Evolutionary conservation across 2,797 vertebrate genomes (phyloP).

Genomic region (Halcyon leucocephala): DNA sequence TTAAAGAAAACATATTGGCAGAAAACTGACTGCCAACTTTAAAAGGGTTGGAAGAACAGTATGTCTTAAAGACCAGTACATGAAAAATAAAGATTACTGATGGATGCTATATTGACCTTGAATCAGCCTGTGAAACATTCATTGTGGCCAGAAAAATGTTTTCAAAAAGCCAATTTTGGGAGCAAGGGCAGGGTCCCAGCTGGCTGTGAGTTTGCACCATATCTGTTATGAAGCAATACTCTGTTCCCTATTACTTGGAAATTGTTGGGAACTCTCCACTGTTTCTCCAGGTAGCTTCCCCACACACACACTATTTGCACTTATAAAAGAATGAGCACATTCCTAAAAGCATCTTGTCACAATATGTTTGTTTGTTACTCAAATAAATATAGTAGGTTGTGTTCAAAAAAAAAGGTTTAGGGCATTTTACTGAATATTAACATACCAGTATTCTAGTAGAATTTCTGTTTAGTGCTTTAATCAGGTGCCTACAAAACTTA

Average conservation of each 20-base stretch:
- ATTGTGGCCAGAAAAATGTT: neutral
- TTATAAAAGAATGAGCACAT: neutral
- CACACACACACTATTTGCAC: neutral
- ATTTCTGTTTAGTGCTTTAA: neutral
- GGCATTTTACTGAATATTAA: neutral
- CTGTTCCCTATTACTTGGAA: neutral
- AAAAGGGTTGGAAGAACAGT: neutral
- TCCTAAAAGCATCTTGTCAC: neutral
- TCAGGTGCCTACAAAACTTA: neutral
- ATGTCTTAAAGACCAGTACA: neutral
- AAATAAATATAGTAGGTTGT: neutral
- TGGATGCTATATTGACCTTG: slow-evolving; percentile 3
- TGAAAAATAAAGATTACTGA: slow-evolving; percentile 3
- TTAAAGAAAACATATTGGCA: neutral
- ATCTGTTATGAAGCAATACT: neutral
- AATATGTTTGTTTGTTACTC: neutral
- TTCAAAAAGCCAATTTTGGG: slow-evolving; percentile 9
- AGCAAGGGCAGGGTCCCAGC: neutral
- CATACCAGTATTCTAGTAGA: neutral
- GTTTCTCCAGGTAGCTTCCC: neutral
- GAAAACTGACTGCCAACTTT: neutral
- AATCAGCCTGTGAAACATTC: neutral
- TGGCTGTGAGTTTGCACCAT: neutral
- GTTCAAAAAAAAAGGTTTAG: neutral
- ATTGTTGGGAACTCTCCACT: neutral